A percentile compares a stretch with the other conserved stretches of the same genome.
Conservation (phyloP, 2,113 vertebrate species). For the Myiagra hebetior region DNA sequence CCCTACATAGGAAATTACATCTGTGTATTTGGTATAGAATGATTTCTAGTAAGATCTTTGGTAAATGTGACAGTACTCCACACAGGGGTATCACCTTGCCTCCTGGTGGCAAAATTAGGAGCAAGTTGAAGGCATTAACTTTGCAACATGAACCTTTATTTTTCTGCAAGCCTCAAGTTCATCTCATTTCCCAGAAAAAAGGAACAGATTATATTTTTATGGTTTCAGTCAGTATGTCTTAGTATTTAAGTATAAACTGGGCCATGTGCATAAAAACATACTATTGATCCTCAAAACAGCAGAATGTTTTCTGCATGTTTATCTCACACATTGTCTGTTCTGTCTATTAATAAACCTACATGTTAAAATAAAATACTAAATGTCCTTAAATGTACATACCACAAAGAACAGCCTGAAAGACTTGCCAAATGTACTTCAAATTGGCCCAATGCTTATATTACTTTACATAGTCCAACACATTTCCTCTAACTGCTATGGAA, state of each 20-base stretch:
- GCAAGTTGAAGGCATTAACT: neutral
- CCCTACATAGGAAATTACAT: neutral
- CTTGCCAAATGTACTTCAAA: neutral
- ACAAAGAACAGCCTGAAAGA: neutral
- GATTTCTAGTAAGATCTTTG: neutral
- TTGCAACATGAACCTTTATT: neutral
- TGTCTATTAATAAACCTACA: constrained; percentile 14
- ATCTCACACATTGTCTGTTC: constrained; percentile 46
- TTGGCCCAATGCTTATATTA: neutral
- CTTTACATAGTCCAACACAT: neutral
- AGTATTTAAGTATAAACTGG: neutral
- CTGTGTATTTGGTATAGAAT: neutral
- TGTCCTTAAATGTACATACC: neutral
- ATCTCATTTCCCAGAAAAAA: neutral
- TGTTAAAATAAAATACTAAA: neutral
- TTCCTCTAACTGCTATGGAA: neutral
- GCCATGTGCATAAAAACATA: neutral
- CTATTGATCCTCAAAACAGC: constrained; percentile 27
- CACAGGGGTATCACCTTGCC: neutral
- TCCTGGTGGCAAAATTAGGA: neutral
- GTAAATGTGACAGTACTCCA: neutral
- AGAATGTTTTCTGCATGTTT: constrained; percentile 61
- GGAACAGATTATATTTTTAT: neutral
- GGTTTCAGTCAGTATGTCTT: neutral
- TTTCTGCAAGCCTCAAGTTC: neutral